Percentiles rank a stretch among this genome's conserved stretches.
Evolutionary conservation across 2,888 invertebrate genomes (phyloP).

Genomic region (Aphrophora alni): DNA sequence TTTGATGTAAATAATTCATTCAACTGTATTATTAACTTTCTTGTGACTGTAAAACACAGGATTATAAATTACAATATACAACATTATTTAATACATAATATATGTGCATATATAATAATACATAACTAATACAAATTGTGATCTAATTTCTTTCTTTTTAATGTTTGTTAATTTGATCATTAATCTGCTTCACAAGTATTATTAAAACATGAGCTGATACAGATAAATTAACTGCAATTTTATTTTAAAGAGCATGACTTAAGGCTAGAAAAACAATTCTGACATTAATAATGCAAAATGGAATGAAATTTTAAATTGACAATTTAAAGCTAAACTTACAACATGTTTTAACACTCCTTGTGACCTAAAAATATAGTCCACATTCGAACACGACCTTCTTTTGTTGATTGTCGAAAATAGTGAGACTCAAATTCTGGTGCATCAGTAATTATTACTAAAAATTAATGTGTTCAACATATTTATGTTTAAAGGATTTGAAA

Average conservation of each 20-base stretch:
- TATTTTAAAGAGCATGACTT: background rate
- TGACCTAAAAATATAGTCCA: background rate
- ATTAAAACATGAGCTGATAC: background rate
- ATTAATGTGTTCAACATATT: no score
- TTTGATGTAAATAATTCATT: background rate
- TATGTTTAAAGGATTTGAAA: no score
- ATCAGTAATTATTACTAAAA: no score
- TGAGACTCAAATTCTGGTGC: no score
- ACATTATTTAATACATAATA: background rate
- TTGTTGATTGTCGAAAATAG: no score
- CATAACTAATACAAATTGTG: background rate
- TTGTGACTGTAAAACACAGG: background rate
- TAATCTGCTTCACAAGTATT: background rate
- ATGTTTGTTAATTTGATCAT: background rate
- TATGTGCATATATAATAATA: background rate
- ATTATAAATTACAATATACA: background rate
- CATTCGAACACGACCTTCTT: background rate
- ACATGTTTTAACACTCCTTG: constrained; percentile 4
- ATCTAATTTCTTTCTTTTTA: background rate
- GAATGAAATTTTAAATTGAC: background rate
- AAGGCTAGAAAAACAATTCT: background rate
- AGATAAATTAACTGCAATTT: background rate
- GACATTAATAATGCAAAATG: constrained; percentile 6
- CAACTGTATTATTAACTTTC: background rate
- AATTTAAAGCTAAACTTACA: constrained; percentile 3